Conservation (phyloP, 2,888 invertebrate genomes). For the Argyra leucocephala region DNA sequence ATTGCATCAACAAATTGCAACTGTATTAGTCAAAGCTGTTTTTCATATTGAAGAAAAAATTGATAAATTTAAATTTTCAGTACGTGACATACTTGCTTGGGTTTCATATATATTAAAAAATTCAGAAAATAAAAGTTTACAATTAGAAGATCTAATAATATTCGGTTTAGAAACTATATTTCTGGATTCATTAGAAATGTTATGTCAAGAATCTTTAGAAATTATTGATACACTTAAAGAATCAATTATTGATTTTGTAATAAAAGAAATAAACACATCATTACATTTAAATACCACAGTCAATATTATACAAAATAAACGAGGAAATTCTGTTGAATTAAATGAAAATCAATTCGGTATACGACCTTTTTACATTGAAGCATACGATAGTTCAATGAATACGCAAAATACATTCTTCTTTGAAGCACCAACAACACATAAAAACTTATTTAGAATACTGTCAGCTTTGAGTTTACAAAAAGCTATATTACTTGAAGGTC, state of each 20-base stretch:
- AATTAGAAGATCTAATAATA: slow-evolving; percentile 57
- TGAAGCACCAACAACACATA: slow-evolving; percentile 65
- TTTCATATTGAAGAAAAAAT: slow-evolving; percentile 69
- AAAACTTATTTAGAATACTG: slow-evolving; percentile 74
- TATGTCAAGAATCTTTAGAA: slow-evolving; percentile 57
- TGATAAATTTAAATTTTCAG: slow-evolving; percentile 71
- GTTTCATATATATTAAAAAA: slow-evolving; percentile 65
- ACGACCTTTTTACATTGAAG: slow-evolving; percentile 58
- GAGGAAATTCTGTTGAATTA: slow-evolving; percentile 32
- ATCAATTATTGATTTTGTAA: slow-evolving; percentile 50
- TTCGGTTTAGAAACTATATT: slow-evolving; percentile 89
- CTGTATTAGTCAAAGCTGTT: slow-evolving; percentile 68
- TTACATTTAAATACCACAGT: slow-evolving; percentile 41
- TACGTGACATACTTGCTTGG: slow-evolving; percentile 89
- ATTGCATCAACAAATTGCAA: slow-evolving; percentile 46
- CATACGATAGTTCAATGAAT: slow-evolving; percentile 27
- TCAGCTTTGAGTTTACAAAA: slow-evolving; percentile 84
- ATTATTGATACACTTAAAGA: slow-evolving; percentile 44
- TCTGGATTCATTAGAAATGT: slow-evolving; percentile 79
- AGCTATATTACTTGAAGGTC: slow-evolving; percentile 90
- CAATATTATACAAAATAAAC: slow-evolving; percentile 38
- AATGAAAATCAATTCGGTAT: slow-evolving; percentile 54
- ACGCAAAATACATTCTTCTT: slow-evolving; percentile 53
- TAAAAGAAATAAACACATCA: slow-evolving; percentile 46
- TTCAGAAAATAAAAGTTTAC: slow-evolving; percentile 40